Base-by-base conservation (phyloP, 1,140 invertebrate species). In the Coptotermes formosanus region DNA sequence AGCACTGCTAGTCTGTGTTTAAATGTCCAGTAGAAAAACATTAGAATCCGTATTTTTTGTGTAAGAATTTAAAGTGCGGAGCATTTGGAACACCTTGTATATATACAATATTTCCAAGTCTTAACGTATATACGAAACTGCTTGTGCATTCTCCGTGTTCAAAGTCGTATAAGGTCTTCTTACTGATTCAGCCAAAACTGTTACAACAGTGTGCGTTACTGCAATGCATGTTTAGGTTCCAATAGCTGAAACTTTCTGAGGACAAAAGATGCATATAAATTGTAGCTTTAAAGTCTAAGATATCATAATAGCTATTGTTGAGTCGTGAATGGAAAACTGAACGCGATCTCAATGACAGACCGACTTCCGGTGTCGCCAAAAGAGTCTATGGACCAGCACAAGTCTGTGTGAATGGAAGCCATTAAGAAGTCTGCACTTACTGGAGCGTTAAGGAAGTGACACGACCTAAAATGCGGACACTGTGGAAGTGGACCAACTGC, bases 361-460 rank as follows among this genome's bases (percentile, higher is more conserved):
- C 64, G 19, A 75, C 64, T 30, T 75, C 64, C 64, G 64, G 64
- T 75, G 64, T 75, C 64, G 64, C 64, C 64, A 75, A 75, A 7
- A 75, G n/a, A 75, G 64, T 0, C 30, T 75, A 14, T 2, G 64
- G n/a, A n/a, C 14, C 64, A 75, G 25, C 25, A 16, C 64, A 30
- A 30, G 9, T 25, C 11, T 75, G n/a, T 14, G 25, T n/a, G n/a
- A 75, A 30, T 75, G 8, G 25, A 14, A 30, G n/a, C 64, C 64
- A 75, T 75, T 75, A 75, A 75, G 64, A 11, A 75, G 64, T 75
- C 64, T 75, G 64, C 7, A 75, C 64, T 75, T n/a, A 75, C 64
- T 75, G n/a, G 64, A 75, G 64, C 64, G 64, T 75, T 75, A 30
- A 25, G 2, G 19, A 16, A 21, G 52, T 4, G 52, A 4, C 52